phyloP scores from a whole-genome alignment of 2,113 vertebrate genomes.

The Syngnathoides biaculeatus region DNA sequence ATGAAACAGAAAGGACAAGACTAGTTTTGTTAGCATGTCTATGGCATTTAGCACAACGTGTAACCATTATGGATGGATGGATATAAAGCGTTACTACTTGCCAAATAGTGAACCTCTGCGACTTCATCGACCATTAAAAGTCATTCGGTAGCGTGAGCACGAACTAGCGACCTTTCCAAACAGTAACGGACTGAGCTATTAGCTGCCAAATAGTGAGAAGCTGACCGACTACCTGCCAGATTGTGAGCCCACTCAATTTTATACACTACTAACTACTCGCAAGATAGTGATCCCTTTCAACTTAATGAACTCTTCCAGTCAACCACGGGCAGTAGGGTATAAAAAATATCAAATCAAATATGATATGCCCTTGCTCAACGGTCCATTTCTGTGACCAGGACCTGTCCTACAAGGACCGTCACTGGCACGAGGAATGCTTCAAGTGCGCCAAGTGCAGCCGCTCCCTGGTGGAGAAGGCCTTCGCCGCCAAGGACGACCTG shows the following conservation, averaged over 20 bases:
- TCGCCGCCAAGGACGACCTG: constrained; percentile 89
- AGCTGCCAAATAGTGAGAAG: neutral
- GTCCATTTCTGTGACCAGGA: constrained; percentile 72
- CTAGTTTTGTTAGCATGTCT: neutral
- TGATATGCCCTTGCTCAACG: neutral
- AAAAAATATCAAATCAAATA: neutral
- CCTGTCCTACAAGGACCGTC: constrained; percentile 93
- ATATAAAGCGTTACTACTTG: neutral
- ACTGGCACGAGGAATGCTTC: constrained; percentile 97
- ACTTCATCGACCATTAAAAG: neutral
- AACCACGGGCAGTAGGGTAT: neutral
- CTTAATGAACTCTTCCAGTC: neutral
- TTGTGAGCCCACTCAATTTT: neutral
- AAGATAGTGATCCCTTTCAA: neutral
- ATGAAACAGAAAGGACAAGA: too few species aligned
- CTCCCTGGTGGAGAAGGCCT: constrained; percentile 91
- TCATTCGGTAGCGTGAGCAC: too few species aligned
- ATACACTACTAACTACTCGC: neutral
- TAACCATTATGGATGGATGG: too few species aligned
- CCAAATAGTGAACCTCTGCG: neutral
- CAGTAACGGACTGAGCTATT: neutral
- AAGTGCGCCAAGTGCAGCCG: constrained; percentile 87
- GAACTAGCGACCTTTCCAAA: too few species aligned
- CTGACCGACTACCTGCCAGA: neutral
- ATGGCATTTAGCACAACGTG: neutral